These are phyloP conservation scores for Luscinia megarhynchos DNA, from an alignment of 2,797 vertebrate species.

Conservation along the genomic window DNA sequence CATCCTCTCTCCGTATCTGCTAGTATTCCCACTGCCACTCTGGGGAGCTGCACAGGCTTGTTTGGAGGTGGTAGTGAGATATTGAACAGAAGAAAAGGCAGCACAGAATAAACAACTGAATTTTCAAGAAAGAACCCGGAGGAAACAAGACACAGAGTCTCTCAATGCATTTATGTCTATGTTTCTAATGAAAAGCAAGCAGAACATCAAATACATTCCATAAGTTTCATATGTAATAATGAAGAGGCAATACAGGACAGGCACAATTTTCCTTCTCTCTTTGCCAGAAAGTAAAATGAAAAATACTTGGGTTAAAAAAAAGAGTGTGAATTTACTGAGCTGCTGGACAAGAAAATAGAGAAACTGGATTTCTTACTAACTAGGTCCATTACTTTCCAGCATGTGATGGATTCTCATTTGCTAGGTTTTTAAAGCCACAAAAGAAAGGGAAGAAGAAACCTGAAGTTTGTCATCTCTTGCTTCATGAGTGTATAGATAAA, in stretches of 20 bases:
- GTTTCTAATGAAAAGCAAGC: not conserved
- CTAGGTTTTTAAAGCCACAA: not conserved
- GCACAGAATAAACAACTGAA: not conserved
- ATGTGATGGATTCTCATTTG: not conserved
- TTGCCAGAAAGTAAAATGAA: not conserved
- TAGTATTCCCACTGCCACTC: not conserved
- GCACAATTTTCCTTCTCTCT: not conserved
- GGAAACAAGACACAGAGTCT: not conserved
- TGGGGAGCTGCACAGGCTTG: not conserved
- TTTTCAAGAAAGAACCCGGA: not conserved
- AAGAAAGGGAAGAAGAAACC: not conserved
- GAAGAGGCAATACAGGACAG: not conserved
- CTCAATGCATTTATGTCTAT: not conserved
- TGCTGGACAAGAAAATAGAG: not conserved
- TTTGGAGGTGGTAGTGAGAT: not conserved
- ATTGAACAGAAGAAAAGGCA: not conserved
- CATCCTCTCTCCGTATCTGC: too few species aligned
- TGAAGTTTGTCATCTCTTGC: not conserved
- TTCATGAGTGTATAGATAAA: not conserved
- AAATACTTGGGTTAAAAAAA: not conserved
- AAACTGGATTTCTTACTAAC: not conserved
- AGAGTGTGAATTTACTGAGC: not conserved
- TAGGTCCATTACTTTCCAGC: not conserved
- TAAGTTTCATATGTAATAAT: not conserved
- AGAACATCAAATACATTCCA: not conserved